phyloP scores from a whole-genome alignment of 2,113 vertebrate genomes.

The Dicerorhinus sumatrensis region DNA sequence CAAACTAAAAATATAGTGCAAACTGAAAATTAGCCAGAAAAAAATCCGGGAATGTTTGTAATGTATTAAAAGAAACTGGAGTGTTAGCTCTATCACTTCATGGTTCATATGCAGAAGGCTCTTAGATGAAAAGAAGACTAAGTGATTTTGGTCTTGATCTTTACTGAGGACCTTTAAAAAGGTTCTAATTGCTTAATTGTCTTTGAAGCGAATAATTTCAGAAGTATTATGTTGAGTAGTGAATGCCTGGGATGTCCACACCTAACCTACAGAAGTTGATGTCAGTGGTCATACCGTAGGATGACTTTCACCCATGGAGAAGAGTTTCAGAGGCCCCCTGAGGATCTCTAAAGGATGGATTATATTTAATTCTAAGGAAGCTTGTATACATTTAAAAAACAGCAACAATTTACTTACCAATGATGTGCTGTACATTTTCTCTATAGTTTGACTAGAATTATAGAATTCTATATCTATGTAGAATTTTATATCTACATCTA shows the following conservation, averaged over 20 bases:
- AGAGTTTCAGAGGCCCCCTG: not conserved
- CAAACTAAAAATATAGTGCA: not conserved
- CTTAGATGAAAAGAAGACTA: not conserved
- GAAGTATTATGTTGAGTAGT: not conserved
- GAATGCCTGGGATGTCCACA: not conserved
- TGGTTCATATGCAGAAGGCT: not conserved
- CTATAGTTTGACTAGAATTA: not conserved
- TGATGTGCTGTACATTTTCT: not conserved
- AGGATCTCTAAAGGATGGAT: not conserved
- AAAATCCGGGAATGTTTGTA: not conserved
- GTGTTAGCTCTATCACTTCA: not conserved
- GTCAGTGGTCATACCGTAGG: not conserved
- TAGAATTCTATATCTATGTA: no score
- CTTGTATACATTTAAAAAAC: not conserved
- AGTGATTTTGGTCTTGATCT: not conserved
- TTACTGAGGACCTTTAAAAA: not conserved
- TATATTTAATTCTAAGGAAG: not conserved
- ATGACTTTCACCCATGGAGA: not conserved
- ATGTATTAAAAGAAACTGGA: not conserved
- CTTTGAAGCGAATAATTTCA: not conserved
- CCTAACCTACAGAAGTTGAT: not conserved
- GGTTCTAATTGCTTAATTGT: not conserved
- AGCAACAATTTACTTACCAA: not conserved
- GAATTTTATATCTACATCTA: not conserved
- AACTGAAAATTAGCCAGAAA: not conserved